Conservation (phyloP, 2,888 invertebrate species). For the Trilocha varians region DNA sequence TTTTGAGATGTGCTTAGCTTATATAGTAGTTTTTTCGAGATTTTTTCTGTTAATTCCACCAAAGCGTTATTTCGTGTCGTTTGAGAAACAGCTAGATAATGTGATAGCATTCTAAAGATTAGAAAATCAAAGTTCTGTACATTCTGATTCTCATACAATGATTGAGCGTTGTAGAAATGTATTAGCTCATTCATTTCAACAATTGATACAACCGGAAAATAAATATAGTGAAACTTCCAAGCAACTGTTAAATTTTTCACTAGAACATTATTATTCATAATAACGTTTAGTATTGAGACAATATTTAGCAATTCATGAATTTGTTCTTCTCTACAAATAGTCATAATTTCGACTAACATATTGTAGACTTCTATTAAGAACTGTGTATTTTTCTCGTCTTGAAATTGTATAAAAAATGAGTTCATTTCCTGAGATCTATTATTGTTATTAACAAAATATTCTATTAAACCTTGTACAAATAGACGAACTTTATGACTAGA, state of each 20-base stretch:
- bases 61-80: slow-evolving; percentile 17
- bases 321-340: slow-evolving; percentile 47
- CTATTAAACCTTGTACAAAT: slow-evolving; percentile 44
- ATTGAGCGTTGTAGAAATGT: slow-evolving; percentile 28
- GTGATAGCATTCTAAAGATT: slow-evolving; percentile 41
- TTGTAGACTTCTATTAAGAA: slow-evolving; percentile 40
- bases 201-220: slow-evolving; percentile 52
- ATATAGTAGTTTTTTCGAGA: slow-evolving; percentile 35
- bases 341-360: slow-evolving; percentile 42
- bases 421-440: slow-evolving; percentile 17
- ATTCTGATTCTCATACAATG: slow-evolving; percentile 14
- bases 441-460: slow-evolving; percentile 12
- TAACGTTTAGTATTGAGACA: slow-evolving; percentile 41
- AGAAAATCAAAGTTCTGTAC: slow-evolving; percentile 45
- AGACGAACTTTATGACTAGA: slow-evolving; percentile 40
- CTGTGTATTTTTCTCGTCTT: slow-evolving; percentile 41
- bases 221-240: slow-evolving; percentile 65
- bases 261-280: slow-evolving; percentile 44
- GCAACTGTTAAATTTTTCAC: slow-evolving; percentile 52
- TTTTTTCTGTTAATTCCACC: slow-evolving; percentile 23
- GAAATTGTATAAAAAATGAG: slow-evolving; percentile 30
- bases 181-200: slow-evolving; percentile 50
- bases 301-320: slow-evolving; percentile 41
- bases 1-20: slow-evolving; percentile 48
- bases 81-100: slow-evolving; percentile 19